These are phyloP conservation scores for Branchellion lobata DNA, from an alignment of 2,888 invertebrate species.

Conservation along the genomic window DNA sequence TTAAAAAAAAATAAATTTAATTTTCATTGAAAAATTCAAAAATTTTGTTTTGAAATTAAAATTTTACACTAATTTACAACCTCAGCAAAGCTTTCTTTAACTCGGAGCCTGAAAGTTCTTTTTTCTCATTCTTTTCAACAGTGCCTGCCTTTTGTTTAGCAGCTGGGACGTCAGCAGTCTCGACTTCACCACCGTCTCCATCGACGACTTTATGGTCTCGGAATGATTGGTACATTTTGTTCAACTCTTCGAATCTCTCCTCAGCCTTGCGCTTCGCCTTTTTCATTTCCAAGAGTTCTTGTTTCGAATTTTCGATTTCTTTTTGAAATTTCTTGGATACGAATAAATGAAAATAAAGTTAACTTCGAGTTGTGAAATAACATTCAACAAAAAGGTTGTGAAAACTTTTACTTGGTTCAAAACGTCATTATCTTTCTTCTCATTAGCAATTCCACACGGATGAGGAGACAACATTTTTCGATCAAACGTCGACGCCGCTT, in stretches of 20 bases:
- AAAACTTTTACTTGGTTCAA: conserved; percentile 51
- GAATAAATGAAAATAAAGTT: too few relatives aligned
- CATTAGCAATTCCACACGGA: conserved; percentile 50
- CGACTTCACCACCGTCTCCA: background rate
- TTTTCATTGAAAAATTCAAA: too few relatives aligned
- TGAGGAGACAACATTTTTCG: background rate
- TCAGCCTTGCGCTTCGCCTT: conserved; percentile 63
- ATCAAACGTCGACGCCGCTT: background rate
- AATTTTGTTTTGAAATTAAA: too few relatives aligned
- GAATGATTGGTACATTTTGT: conserved; percentile 62
- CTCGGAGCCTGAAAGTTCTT: conserved; percentile 27
- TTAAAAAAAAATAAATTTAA: too few relatives aligned
- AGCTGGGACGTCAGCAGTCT: background rate
- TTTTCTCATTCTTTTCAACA: conserved; percentile 1
- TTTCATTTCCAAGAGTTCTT: conserved; percentile 61
- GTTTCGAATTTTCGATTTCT: conserved; percentile 67
- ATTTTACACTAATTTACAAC: too few relatives aligned
- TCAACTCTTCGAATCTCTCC: conserved; percentile 67
- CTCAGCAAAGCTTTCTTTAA: background rate
- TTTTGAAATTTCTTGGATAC: conserved; percentile 68
- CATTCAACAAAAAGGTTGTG: too few relatives aligned
- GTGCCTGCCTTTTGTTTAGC: background rate
- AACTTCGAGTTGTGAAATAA: too few relatives aligned
- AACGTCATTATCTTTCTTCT: conserved; percentile 59
- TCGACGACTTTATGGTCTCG: background rate